Evolutionary conservation across 2,797 vertebrate genomes (phyloP).

Genomic region (Falco cherrug): DNA sequence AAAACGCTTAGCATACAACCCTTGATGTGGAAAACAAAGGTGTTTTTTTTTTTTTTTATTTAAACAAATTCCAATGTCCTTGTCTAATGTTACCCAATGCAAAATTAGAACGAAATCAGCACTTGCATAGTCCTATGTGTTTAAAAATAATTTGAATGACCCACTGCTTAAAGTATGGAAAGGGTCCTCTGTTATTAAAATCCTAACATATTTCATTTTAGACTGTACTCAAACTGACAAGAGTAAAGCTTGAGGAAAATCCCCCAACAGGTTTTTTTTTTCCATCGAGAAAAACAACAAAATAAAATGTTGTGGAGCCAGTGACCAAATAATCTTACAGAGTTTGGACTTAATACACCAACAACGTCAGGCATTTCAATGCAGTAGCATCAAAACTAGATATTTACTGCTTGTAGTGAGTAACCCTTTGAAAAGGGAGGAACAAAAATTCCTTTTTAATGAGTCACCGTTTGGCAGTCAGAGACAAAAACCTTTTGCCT

Average conservation of each 20-base stretch:
- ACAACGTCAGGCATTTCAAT: slow-evolving; percentile 39
- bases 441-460: slow-evolving; percentile 70
- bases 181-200: slow-evolving; percentile 36
- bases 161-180: slow-evolving; percentile 32
- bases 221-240: not conserved
- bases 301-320: not conserved
- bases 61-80: slow-evolving; percentile 30
- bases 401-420: slow-evolving; percentile 60
- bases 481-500: slow-evolving; percentile 68
- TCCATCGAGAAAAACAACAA: not conserved
- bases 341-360: slow-evolving; percentile 8
- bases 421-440: slow-evolving; percentile 63
- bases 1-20: not conserved
- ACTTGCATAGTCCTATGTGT: slow-evolving; percentile 12
- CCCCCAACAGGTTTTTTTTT: not conserved
- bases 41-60: not conserved
- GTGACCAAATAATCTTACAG: slow-evolving; percentile 10
- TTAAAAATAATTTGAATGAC: slow-evolving; percentile 64
- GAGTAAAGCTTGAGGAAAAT: not conserved
- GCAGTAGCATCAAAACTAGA: slow-evolving; percentile 60
- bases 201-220: slow-evolving; percentile 27
- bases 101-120: slow-evolving; percentile 63
- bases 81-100: slow-evolving; percentile 27
- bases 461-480: slow-evolving; percentile 69
- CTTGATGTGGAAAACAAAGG: slow-evolving; percentile 28